A percentile compares a stretch with the other conserved stretches of the same genome.
phyloP scores from a whole-genome alignment of 2,888 invertebrate species.

The Caenorhabditis sp. region DNA sequence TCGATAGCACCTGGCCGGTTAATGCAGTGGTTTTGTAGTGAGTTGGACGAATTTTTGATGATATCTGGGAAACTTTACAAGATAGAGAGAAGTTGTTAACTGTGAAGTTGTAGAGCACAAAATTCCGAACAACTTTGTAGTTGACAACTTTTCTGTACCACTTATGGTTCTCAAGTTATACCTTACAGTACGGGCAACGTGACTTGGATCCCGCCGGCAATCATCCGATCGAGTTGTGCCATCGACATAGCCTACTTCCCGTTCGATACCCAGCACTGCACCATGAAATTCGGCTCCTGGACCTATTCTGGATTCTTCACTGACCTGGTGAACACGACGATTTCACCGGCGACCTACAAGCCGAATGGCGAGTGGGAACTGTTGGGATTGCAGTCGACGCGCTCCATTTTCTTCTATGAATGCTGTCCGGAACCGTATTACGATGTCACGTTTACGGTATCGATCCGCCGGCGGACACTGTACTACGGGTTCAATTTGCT shows the following conservation, averaged over 20 bases:
- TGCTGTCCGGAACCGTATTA: constrained; percentile 85
- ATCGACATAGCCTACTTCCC: constrained; percentile 79
- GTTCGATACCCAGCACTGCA: constrained; percentile 84
- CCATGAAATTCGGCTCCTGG: constrained; percentile 94
- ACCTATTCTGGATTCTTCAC: constrained; percentile 86
- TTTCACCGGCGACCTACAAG: constrained; percentile 86
- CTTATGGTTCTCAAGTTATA: background rate
- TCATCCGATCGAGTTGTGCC: constrained; percentile 74
- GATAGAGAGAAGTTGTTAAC: background rate
- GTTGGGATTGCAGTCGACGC: constrained; percentile 83
- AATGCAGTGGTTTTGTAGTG: constrained; percentile 84
- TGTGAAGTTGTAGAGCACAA: background rate
- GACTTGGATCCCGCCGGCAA: constrained; percentile 79
- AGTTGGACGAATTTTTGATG: constrained; percentile 56
- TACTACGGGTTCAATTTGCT: constrained; percentile 92
- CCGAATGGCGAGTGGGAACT: constrained; percentile 86
- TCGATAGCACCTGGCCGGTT: constrained; percentile 85
- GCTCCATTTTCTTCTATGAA: constrained; percentile 80
- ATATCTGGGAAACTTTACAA: background rate
- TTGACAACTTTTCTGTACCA: background rate
- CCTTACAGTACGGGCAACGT: constrained; percentile 79
- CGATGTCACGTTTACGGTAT: constrained; percentile 97
- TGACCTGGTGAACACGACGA: constrained; percentile 83
- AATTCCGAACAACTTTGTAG: background rate
- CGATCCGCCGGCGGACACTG: constrained; percentile 87